phyloP scores from a whole-genome alignment of 2,888 invertebrate genomes.

The Gisinianus flammeolus region DNA sequence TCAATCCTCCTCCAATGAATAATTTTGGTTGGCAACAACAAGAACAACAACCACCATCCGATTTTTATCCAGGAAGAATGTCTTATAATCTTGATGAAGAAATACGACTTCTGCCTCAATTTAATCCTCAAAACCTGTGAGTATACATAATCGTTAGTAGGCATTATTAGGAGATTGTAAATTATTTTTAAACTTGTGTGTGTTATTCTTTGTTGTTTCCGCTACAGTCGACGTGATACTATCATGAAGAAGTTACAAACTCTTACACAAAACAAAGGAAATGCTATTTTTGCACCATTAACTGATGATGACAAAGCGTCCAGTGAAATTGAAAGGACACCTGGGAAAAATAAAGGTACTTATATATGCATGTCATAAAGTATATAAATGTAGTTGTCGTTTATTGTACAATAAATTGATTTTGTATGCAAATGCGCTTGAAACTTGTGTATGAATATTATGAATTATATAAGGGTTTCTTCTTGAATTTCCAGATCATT shows the following conservation, averaged over 20 bases:
- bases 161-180: too few relatives aligned
- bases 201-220: background rate
- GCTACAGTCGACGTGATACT: background rate
- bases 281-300: slow-evolving; percentile 68
- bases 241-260: slow-evolving; percentile 81
- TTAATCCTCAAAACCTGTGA: too few relatives aligned
- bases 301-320: slow-evolving; percentile 61
- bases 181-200: background rate
- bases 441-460: too few relatives aligned
- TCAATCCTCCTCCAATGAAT: background rate
- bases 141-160: too few relatives aligned
- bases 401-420: background rate
- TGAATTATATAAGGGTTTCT: too few relatives aligned
- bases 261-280: slow-evolving; percentile 84
- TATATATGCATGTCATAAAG: too few relatives aligned
- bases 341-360: slow-evolving; percentile 51
- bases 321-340: slow-evolving; percentile 45
- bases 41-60: background rate
- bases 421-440: background rate
- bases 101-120: too few relatives aligned
- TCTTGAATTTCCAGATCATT: slow-evolving; percentile 62
- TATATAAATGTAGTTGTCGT: slow-evolving; percentile 3
- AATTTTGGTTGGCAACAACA: background rate
- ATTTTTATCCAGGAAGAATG: background rate
- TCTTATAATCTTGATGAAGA: background rate